A percentile compares a stretch with the other conserved stretches of the same genome.
phyloP scores from a whole-genome alignment of 2,113 vertebrate genomes.

The Callionymus lyra region DNA sequence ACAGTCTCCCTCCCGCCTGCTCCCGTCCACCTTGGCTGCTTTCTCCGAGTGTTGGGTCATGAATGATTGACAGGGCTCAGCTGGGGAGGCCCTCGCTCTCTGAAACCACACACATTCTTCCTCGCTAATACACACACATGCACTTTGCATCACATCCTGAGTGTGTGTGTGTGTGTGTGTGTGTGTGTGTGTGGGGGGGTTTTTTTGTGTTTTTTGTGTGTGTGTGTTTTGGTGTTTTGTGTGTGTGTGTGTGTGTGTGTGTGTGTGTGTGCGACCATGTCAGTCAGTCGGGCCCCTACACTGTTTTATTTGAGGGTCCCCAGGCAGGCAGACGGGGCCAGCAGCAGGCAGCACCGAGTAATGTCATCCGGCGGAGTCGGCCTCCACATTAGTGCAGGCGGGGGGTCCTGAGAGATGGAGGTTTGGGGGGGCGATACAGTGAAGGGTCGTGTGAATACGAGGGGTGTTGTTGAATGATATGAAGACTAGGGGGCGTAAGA shows the following conservation, averaged over 20 bases:
- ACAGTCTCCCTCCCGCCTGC: constrained; percentile 23
- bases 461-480: too few relatives aligned
- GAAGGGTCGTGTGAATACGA: constrained; percentile 8
- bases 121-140: constrained; percentile 24
- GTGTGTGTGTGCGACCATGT: constrained; percentile 49
- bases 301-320: constrained; percentile 60
- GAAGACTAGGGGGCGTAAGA: too few relatives aligned
- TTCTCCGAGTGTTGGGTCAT: constrained; percentile 50
- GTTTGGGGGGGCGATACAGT: constrained; percentile 15
- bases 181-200: constrained; percentile 14
- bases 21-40: constrained; percentile 44
- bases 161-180: constrained; percentile 17
- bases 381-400: constrained; percentile 45
- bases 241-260: too few relatives aligned
- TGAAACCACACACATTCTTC: constrained; percentile 3
- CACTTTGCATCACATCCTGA: constrained; percentile 36
- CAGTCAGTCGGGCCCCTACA: constrained; percentile 47
- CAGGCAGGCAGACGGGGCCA: constrained; percentile 52
- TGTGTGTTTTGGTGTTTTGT: constrained; percentile 10
- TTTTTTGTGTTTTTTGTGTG: too few relatives aligned
- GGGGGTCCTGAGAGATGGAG: constrained; percentile 5
- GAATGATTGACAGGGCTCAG: constrained; percentile 65
- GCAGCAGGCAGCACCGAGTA: constrained; percentile 54
- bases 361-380: constrained; percentile 60
- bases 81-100: constrained; percentile 41